These are phyloP conservation scores for Macrotis lagotis DNA, from an alignment of 2,113 vertebrate genomes.

Conservation along the genomic window DNA sequence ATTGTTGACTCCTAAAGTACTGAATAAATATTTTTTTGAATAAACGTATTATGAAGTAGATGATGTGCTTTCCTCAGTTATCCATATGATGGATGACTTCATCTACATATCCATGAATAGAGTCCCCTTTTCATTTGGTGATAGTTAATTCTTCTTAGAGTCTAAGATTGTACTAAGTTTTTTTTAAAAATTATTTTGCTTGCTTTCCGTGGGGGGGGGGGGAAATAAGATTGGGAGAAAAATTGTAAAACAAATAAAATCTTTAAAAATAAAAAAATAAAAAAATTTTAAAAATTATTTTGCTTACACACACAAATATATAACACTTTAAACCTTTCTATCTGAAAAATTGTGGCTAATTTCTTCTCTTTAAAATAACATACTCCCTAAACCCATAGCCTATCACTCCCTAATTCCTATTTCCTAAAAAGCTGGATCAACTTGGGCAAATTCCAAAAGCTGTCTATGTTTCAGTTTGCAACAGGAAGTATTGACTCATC, in stretches of 20 bases:
- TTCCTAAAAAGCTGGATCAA: neutral
- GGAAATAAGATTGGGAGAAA: too few relatives aligned
- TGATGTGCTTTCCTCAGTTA: neutral
- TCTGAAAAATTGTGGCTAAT: neutral
- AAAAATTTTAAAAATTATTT: too few relatives aligned
- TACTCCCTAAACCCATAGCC: neutral
- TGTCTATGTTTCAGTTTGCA: neutral
- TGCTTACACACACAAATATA: neutral
- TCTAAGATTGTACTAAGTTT: too few relatives aligned
- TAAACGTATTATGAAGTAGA: neutral
- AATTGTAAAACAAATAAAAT: too few relatives aligned
- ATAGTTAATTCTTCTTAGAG: neutral
- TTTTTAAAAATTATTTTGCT: too few relatives aligned
- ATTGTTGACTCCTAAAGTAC: neutral
- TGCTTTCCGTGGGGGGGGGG: too few relatives aligned
- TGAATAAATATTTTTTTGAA: neutral
- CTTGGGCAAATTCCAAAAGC: neutral
- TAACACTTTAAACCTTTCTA: neutral
- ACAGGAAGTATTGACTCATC: neutral
- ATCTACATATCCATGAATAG: neutral
- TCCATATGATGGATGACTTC: neutral
- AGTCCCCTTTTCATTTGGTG: neutral
- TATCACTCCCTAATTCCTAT: neutral
- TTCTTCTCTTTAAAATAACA: neutral
- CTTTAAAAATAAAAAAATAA: too few relatives aligned